Conservation (phyloP, 2,113 vertebrate genomes). For the Suricata suricatta region DNA sequence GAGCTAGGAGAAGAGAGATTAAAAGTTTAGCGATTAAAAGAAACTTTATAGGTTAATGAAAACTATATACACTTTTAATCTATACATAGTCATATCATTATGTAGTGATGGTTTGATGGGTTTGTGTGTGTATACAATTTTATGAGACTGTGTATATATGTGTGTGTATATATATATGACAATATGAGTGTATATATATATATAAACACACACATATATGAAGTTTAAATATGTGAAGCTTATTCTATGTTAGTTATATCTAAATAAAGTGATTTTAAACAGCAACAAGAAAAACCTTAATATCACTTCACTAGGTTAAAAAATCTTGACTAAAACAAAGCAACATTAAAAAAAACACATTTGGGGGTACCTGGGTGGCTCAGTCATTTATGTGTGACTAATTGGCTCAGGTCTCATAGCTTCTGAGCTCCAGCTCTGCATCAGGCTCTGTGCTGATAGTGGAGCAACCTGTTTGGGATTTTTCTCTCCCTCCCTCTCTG, state of each 20-base stretch:
- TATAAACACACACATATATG: no score
- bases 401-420: neutral
- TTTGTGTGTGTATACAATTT: neutral
- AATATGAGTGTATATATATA: neutral
- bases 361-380: neutral
- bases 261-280: neutral
- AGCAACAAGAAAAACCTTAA: neutral
- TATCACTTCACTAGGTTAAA: neutral
- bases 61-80: neutral
- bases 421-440: neutral
- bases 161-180: neutral
- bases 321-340: neutral
- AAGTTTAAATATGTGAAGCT: neutral
- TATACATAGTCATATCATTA: neutral
- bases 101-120: neutral
- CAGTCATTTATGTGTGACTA: neutral
- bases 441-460: neutral
- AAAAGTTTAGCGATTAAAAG: neutral
- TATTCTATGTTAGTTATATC: neutral
- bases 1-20: fast-evolving
- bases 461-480: neutral
- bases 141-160: neutral
- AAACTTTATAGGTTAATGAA: neutral
- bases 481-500: neutral
- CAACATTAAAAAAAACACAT: neutral